phyloP scores from a whole-genome alignment of 2,888 invertebrate species.

The Griposia aprilina region DNA sequence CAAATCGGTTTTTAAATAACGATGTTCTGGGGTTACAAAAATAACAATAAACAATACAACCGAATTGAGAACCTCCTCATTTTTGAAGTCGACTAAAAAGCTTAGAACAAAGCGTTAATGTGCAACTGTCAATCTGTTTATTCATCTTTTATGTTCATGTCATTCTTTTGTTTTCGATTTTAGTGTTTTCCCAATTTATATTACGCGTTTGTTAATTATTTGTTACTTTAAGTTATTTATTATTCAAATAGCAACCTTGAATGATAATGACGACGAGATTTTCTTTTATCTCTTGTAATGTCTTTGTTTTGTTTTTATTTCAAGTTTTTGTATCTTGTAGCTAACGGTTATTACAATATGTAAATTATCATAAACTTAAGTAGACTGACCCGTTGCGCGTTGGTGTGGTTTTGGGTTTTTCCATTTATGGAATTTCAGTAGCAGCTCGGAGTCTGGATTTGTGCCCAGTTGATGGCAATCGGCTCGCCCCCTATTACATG shows the following conservation, averaged over 20 bases:
- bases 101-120: slow-evolving; percentile 3
- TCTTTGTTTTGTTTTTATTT: not conserved
- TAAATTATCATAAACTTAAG: not conserved
- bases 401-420: too few relatives aligned
- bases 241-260: slow-evolving; percentile 23
- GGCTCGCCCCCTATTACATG: too few relatives aligned
- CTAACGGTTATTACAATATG: not conserved
- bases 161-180: slow-evolving; percentile 35
- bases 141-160: slow-evolving; percentile 7
- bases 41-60: too few relatives aligned
- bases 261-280: not conserved
- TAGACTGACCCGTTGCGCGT: too few relatives aligned
- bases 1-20: too few relatives aligned
- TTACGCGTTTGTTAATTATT: not conserved
- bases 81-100: not conserved
- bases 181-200: not conserved
- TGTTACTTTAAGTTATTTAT: slow-evolving; percentile 4
- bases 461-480: too few relatives aligned
- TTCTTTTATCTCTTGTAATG: slow-evolving; percentile 12
- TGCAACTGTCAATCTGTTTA: slow-evolving; percentile 42
- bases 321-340: not conserved
- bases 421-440: too few relatives aligned
- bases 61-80: too few relatives aligned
- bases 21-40: too few relatives aligned
- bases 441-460: too few relatives aligned